Evolutionary conservation across 1,140 invertebrate genomes (phyloP).

Genomic region (Drosophila pseudoananassae): DNA sequence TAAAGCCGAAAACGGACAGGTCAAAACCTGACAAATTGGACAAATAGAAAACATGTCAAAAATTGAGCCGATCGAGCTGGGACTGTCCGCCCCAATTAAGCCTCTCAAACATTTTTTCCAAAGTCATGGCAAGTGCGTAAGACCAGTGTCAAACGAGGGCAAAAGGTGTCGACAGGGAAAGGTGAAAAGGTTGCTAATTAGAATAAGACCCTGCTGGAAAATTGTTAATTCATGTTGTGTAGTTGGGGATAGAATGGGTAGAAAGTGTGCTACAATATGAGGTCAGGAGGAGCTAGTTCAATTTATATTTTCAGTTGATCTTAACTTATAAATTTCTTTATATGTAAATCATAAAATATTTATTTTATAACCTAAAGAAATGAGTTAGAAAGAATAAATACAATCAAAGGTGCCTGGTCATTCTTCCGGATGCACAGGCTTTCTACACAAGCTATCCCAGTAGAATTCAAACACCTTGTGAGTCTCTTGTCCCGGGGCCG

Average conservation of each 20-base stretch:
- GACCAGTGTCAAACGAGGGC: conserved; percentile 50
- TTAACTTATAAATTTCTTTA: too few species aligned
- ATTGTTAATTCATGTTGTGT: conserved; percentile 63
- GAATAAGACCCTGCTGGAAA: conserved; percentile 58
- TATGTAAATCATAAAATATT: too few species aligned
- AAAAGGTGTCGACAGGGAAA: conserved; percentile 15
- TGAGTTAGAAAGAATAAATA: conserved; percentile 4
- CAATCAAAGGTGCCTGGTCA: conserved; percentile 62
- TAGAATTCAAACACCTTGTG: conserved; percentile 77
- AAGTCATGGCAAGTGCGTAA: conserved; percentile 72
- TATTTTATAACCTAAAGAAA: too few species aligned
- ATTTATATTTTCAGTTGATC: too few species aligned
- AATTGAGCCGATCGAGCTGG: conserved; percentile 57
- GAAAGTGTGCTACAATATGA: neutral
- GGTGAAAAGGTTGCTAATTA: conserved; percentile 64
- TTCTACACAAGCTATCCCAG: conserved; percentile 38
- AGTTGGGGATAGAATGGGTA: too few species aligned
- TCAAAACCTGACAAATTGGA: conserved; percentile 74
- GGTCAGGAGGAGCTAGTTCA: too few species aligned
- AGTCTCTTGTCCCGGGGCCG: conserved; percentile 19
- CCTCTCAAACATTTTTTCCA: conserved; percentile 42
- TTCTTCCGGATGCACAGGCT: conserved; percentile 36
- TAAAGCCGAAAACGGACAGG: conserved; percentile 18
- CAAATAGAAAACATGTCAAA: conserved; percentile 83
- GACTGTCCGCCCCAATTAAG: conserved; percentile 64